Base-by-base conservation (phyloP, 2,113 vertebrate species). In the Caranx ignobilis region DNA sequence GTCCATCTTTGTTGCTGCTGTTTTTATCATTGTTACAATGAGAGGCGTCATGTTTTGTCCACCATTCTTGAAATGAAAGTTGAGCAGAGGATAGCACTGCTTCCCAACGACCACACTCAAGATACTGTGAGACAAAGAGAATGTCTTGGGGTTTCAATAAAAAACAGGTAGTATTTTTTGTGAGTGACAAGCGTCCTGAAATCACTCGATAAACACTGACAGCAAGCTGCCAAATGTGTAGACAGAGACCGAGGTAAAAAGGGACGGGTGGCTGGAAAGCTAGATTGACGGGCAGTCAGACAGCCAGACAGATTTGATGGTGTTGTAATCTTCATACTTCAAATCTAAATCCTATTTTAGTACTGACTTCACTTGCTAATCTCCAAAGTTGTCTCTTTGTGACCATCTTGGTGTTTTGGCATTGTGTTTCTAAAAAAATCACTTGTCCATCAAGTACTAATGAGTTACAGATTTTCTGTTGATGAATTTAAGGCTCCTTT, bases 161-260 rank as follows among this genome's bases (percentile, higher is more conserved):
- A 41, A 35, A 34, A 61, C 39, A 11, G 31, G 8, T 19, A 48
- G 59, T 39, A 9, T 39, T 41, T 41, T 41, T 1, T 39, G 12
- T 52, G 21, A 69, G 43, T 75, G 59, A 79, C 37, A 31, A 2
- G 32, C 56, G 62, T 71, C 15, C 31, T 72, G 34, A 55, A 79
- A 79, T 79, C 37, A 19, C 37, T 56, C 54, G 65, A 32, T 65
- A 55, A 65, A 75, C 41, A 65, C 31, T 71, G 70, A 71, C 37
- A 55, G 71, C 6, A 52, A 61, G 10, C 31, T 82, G 50, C 70
- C 41, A 64, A 75, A 78, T 2, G 41, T 63, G 62, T 37, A n/a
- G 64, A 55, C 16, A 35, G 37, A 76, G 12, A 77, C 31, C 48
- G 34, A 35, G 12, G 56, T 50, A 72, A 39, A 77, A 9, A 45